Conservation (phyloP, 2,113 vertebrate species). For the Myocastor coypus region DNA sequence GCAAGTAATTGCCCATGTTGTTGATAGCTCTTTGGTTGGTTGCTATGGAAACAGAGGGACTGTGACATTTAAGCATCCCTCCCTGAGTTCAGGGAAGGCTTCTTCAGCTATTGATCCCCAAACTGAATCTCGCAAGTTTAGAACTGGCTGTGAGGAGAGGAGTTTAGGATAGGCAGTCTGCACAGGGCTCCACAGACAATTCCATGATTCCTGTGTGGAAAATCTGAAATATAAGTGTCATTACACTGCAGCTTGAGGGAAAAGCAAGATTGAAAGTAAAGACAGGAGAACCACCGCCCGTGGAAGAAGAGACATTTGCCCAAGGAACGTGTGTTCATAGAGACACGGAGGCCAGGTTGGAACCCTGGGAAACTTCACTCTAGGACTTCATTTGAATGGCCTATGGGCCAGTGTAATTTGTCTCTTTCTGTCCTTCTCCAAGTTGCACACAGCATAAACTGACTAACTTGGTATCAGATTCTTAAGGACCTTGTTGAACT, state of each 20-base stretch:
- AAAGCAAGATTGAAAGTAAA: not conserved
- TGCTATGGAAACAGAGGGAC: conserved; percentile 54
- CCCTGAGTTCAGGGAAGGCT: conserved; percentile 37
- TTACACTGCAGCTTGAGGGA: not conserved
- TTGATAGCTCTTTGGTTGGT: not conserved
- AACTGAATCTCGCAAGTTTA: conserved; percentile 10
- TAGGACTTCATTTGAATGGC: no score
- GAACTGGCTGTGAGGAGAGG: not conserved
- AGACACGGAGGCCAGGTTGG: not conserved
- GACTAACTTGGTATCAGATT: not conserved
- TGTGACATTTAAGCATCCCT: conserved; percentile 46
- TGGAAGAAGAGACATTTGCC: not conserved
- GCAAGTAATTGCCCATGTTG: conserved; percentile 25
- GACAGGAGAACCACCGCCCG: not conserved
- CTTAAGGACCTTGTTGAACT: not conserved
- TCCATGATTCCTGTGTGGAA: not conserved
- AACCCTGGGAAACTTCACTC: not conserved
- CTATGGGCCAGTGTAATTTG: not conserved
- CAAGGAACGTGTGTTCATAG: not conserved
- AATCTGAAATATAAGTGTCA: not conserved
- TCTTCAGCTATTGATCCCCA: conserved; percentile 52
- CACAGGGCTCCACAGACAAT: not conserved
- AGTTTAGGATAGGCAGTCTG: not conserved
- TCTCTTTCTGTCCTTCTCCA: not conserved
- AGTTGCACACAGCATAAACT: not conserved